Conservation (phyloP, 2,113 vertebrate genomes). For the Archocentrus centrarchus region DNA sequence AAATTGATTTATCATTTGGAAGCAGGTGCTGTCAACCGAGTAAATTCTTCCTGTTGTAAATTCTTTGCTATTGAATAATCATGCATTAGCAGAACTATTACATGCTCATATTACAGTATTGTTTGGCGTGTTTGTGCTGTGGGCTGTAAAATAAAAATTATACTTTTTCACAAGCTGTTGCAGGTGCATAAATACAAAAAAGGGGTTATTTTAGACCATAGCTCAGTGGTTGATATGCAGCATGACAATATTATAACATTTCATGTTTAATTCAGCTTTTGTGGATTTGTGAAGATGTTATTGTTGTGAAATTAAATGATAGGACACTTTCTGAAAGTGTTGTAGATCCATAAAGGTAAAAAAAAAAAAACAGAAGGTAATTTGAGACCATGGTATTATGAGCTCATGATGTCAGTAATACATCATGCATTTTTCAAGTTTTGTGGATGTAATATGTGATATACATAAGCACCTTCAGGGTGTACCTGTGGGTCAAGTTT, state of each 20-base stretch:
- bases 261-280: not conserved
- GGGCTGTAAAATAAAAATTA: not conserved
- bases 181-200: not conserved
- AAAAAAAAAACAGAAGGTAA: too few relatives aligned
- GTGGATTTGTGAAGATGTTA: not conserved
- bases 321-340: not conserved
- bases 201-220: not conserved
- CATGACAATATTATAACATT: not conserved
- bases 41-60: too few relatives aligned
- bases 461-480: too few relatives aligned
- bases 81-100: not conserved
- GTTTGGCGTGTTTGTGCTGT: not conserved
- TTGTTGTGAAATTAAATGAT: not conserved
- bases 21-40: too few relatives aligned
- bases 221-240: not conserved
- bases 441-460: too few relatives aligned
- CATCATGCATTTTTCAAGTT: too few relatives aligned
- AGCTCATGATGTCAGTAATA: too few relatives aligned
- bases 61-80: too few relatives aligned
- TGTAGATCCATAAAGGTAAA: not conserved
- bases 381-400: too few relatives aligned
- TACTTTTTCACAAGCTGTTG: not conserved
- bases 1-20: too few relatives aligned
- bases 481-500: too few relatives aligned
- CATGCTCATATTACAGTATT: not conserved